Percentiles rank a stretch among this genome's conserved stretches.
These are phyloP conservation scores for Liolophura sinensis DNA, from an alignment of 1,140 invertebrate species.

Conservation along the genomic window DNA sequence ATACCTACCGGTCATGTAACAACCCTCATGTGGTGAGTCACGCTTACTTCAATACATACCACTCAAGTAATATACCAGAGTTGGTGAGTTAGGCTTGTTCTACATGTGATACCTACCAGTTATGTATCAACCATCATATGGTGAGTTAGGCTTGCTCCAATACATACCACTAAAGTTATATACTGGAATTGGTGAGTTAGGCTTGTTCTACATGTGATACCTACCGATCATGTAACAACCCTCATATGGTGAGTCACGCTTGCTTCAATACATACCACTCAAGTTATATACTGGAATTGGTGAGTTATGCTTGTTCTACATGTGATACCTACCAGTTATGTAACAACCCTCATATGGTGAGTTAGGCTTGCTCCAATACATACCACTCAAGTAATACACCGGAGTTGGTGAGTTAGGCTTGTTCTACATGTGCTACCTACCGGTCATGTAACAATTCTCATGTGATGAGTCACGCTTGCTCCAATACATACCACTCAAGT, in stretches of 20 bases:
- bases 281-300: conserved; percentile 62
- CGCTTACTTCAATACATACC: too few relatives aligned
- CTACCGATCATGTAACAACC: not conserved
- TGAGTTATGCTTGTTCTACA: conserved; percentile 52
- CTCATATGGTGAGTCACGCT: not conserved
- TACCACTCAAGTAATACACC: conserved; percentile 67
- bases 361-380: conserved; percentile 31
- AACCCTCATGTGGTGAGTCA: not conserved
- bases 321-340: too few relatives aligned
- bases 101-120: too few relatives aligned
- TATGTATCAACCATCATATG: too few relatives aligned
- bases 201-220: too few relatives aligned
- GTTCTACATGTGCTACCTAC: too few relatives aligned
- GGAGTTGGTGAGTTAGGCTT: conserved; percentile 60
- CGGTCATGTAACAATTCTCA: too few relatives aligned
- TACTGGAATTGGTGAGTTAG: not conserved
- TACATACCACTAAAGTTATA: too few relatives aligned
- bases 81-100: not conserved
- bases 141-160: not conserved
- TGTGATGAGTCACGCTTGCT: too few relatives aligned
- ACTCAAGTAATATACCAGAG: too few relatives aligned
- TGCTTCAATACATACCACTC: conserved; percentile 65
- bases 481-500: too few relatives aligned
- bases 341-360: not conserved
- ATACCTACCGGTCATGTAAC: too few relatives aligned